phyloP scores from a whole-genome alignment of 2,113 vertebrate genomes.

The Daboia siamensis region DNA sequence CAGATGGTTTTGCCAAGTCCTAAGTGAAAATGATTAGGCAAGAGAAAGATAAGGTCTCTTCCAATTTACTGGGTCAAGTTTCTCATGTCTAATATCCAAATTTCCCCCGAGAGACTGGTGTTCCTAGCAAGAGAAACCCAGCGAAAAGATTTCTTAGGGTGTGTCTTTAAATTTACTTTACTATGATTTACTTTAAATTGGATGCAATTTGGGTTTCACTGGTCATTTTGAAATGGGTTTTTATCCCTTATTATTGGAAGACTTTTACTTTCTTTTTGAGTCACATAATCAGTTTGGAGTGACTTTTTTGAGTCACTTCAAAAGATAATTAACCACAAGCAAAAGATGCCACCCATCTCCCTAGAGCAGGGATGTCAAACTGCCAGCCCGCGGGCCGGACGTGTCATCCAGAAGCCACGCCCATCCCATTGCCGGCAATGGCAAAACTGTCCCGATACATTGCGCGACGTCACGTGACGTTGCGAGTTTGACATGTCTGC shows the following conservation, averaged over 20 bases:
- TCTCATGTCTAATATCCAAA: background rate
- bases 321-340: background rate
- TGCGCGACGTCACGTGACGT: too few species aligned
- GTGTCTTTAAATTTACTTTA: background rate
- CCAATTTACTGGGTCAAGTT: conserved; percentile 31
- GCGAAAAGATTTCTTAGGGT: background rate
- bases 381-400: too few species aligned
- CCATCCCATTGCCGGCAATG: too few species aligned
- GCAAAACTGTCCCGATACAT: too few species aligned
- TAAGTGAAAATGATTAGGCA: conserved; percentile 45
- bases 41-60: background rate
- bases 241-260: background rate
- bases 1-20: conserved; percentile 37
- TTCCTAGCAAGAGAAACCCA: background rate
- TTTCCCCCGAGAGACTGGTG: background rate
- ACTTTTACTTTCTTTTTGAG: background rate
- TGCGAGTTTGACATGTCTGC: too few species aligned
- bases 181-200: background rate
- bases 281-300: background rate
- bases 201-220: background rate
- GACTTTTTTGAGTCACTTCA: background rate
- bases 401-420: too few species aligned
- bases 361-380: background rate
- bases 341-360: background rate
- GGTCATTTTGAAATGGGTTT: background rate